Evolutionary conservation across 2,888 invertebrate species (phyloP), one percentile per base, ranked within the genome.

Genomic region (Drosophila birchii): DNA sequence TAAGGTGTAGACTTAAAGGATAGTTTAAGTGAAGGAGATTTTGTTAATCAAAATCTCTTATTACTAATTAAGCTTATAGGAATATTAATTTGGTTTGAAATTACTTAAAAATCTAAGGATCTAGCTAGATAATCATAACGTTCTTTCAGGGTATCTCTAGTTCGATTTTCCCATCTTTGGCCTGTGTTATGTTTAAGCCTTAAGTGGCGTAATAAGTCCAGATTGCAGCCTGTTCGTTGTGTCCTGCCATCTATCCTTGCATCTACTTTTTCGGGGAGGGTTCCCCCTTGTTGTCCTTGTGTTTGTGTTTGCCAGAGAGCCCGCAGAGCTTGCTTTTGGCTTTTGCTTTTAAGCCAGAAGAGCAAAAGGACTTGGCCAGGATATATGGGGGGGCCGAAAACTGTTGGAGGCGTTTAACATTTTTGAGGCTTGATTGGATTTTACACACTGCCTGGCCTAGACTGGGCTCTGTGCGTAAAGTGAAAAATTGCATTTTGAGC

Each of bases 341-440:
- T 88, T 88, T 84, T 84, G 88, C 86, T 80, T 86, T 86, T 58
- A 75, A 54, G 55, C 63, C 57, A 61, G 47, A 43, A 20, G 20
- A 23, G 36, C 51, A 23, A 34, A 32, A 32, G 55, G 59, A 63
- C 73, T 38, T 39, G 76, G 36, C 62, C 47, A 32, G 45, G 29
- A 29, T 29, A n/a, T 53, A 14, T 41, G 26, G 8, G 26, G 20
- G 16, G 38, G 26, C 44, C 4, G 14, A 20, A 36, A 57, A 41
- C 61, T 51, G 58, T 61, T 71, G 82, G 70, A 85, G 86, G 81
- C 89, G 83, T 79, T 82, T 86, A 88, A 86, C 76, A 89, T 89
- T 87, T 88, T 89, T 87, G 88, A 86, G 86, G 88, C 89, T 89
- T 89, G 86, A 87, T 87, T 87, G 83, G 89, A 89, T 86, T 86